Evolutionary conservation across 1,140 invertebrate genomes (phyloP), one percentile per base, ranked within the genome.

Genomic region (Drosophila hydei): DNA sequence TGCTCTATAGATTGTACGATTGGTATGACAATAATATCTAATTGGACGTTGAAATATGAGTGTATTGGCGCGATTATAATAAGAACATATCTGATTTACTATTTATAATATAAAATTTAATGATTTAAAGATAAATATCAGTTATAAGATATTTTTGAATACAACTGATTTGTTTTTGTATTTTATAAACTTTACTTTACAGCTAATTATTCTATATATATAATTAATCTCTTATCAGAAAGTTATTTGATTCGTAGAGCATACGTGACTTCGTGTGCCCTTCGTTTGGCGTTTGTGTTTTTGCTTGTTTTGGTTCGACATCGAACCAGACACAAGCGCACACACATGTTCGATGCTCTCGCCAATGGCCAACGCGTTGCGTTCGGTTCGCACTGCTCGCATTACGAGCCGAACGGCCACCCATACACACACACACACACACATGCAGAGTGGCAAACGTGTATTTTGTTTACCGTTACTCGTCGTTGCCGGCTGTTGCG

Each of bases 391-490:
- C 23, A 52, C 9, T 7, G 47, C 16, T 67, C 59, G 62, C 43
- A 25, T 52, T 30, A 55, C 48, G 60, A 75, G 69, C 59, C 68
- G 72, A 65, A 40, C 51, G 48, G 43, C 68, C 33, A 74, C 72
- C 54, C 19, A 16, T 54, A 23, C 56, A 27, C 43, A 27, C 36
- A 43, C 40, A 42, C 45, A 25, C 51, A 40, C 47, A 55, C 40
- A 45, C 40, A 47, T 50, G 27, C 40, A 48, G 42, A 51, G 16
- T 36, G 70, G 16, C 61, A 74, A 74, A 77, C 77, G 71, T 76
- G 65, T 75, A 68, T 88, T 79, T 78, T 87, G 81, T 87, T 87
- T 88, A 83, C 79, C 79, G 79, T 69, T 75, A 76, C 73, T 78
- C 78, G 79, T 75, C 62, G 50, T 69, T 89, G 77, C 79, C 84